phyloP scores from a whole-genome alignment of 2,888 invertebrate genomes.

The Seladonia tumulorum region DNA sequence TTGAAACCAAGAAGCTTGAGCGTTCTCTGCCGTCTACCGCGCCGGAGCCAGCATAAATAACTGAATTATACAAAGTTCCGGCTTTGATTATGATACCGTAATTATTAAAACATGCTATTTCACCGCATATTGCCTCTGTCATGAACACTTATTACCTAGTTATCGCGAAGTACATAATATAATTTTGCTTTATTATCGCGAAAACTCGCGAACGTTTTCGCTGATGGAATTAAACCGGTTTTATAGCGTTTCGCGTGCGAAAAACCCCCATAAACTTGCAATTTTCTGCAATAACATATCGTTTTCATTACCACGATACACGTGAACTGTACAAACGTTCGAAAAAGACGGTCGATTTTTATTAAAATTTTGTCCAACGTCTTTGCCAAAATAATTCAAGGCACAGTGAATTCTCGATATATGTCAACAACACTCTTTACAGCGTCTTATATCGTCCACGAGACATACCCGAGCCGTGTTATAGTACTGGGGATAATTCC shows the following conservation, averaged over 20 bases:
- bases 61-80: conserved; percentile 45
- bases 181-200: not conserved
- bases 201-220: too few species aligned
- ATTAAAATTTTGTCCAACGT: too few species aligned
- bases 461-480: too few species aligned
- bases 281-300: not conserved
- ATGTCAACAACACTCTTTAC: too few species aligned
- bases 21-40: not conserved
- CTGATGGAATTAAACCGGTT: not conserved
- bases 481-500: too few species aligned
- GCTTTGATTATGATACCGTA: conserved; percentile 35
- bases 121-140: conserved; percentile 5
- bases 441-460: too few species aligned
- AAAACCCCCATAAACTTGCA: too few species aligned
- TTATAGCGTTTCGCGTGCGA: not conserved
- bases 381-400: too few species aligned
- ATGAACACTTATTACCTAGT: conserved; percentile 17
- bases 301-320: not conserved
- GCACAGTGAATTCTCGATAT: too few species aligned
- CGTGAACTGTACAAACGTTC: not conserved
- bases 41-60: conserved; percentile 27
- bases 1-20: conserved; percentile 26
- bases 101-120: conserved; percentile 40
- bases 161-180: not conserved
- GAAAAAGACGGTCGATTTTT: not conserved